phyloP scores from a whole-genome alignment of 2,113 vertebrate species.

The Albula goreensis region DNA sequence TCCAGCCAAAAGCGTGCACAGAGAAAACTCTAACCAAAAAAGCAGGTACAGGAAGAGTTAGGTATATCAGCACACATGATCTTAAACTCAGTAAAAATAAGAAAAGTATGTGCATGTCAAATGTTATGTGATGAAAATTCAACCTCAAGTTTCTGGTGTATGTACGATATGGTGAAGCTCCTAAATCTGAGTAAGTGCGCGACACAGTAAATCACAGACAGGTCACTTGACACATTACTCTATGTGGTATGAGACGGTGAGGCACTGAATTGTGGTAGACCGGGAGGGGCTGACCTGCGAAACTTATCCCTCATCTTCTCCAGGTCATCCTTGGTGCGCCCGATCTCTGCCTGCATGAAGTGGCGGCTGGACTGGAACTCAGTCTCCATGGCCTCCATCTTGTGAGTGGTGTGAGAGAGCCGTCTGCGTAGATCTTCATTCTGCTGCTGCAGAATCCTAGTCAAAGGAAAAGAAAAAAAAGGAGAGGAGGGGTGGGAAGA shows the following conservation, averaged over 20 bases:
- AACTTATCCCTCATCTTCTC: constrained; percentile 99
- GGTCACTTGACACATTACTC: no score
- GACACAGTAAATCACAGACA: no score
- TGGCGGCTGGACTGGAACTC: constrained; percentile 90
- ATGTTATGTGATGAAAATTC: not conserved
- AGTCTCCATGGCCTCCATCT: constrained; percentile 89
- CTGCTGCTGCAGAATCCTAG: constrained; percentile 90
- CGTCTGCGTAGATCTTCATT: constrained; percentile 89
- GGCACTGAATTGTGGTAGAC: not conserved
- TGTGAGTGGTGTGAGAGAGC: constrained; percentile 84
- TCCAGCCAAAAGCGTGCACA: no score
- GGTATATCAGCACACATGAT: not conserved
- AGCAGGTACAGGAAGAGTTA: not conserved
- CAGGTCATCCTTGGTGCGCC: constrained; percentile 87
- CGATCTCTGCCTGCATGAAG: constrained; percentile 90
- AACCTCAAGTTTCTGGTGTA: not conserved
- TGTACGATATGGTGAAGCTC: no score
- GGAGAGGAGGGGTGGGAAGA: not conserved
- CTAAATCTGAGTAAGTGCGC: no score
- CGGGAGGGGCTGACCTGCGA: constrained; percentile 75
- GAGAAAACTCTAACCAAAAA: no score
- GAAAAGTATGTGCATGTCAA: not conserved
- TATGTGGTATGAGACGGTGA: not conserved
- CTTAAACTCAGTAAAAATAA: not conserved
- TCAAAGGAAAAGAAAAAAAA: not conserved